Base-by-base conservation (phyloP, 2,113 vertebrate species). In the Steatornis caripensis region DNA sequence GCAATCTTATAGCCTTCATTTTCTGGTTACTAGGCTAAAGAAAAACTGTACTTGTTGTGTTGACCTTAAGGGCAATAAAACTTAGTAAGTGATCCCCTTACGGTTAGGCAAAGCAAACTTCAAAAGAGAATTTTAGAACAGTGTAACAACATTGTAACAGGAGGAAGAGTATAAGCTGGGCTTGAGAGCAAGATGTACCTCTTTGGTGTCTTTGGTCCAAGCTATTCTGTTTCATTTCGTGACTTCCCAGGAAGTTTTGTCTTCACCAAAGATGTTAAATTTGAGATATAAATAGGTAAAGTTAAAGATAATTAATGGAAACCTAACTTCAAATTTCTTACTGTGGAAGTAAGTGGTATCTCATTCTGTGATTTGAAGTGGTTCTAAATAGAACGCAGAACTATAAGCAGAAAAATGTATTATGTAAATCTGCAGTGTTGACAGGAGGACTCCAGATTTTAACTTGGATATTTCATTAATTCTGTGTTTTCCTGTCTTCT, bases 21-120 rank as follows among this genome's bases (percentile, higher is more conserved):
- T 46, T 64, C 62, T 26, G 72, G 9, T 61, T 78, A 36, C 18
- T 55, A 41, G 54, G 64, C 62, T 51, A 29, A 39, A 20, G 80
- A n/a, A 68, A 87, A 75, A 41, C 43, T 37, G 3, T 36, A 11
- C 15, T 19, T 46, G 30, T 57, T 1, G 0, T 39, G 6, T 70
- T 70, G 36, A 46, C 7, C 14, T 39, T 53, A 58, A 57, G 13
- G 41, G 14, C n/a, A 75, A 1, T 53, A 53, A 79, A 90, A 64
- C 11, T n/a, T n/a, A n/a, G 0, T 83, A 13, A 16, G 16, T 3
- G 2, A 10, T 46, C 15, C 29, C 8, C 2, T 58, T 82, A n/a
- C 30, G 70, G 6, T 48, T 77, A 60, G 30, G 18, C 15, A 65
- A 51, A 83, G 19, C 51, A 70, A 78, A 57, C 26, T 69, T 75